Percentiles rank a stretch among this genome's conserved stretches.
Conservation (phyloP, 2,888 invertebrate species). For the Dioctria rufipes region DNA sequence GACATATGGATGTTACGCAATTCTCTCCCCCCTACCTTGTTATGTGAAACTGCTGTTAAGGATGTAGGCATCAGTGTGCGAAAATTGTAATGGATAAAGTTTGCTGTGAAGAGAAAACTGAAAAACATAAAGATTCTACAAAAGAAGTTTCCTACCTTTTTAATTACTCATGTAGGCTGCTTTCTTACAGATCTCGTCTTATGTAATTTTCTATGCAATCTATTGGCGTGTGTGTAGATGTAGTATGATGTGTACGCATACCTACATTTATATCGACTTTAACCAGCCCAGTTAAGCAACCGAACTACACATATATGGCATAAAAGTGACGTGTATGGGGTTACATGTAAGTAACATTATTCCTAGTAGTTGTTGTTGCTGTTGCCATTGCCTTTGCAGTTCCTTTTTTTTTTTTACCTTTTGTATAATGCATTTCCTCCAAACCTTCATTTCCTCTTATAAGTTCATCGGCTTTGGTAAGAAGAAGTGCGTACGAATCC, state of each 20-base stretch:
- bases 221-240: not conserved
- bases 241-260: too few relatives aligned
- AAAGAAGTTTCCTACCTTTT: constrained; percentile 39
- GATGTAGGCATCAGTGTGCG: constrained; percentile 8
- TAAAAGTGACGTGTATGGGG: not conserved
- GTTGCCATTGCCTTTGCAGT: not conserved
- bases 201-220: constrained; percentile 10
- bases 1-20: constrained; percentile 32
- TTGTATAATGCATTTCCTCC: constrained; percentile 43
- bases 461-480: constrained; percentile 36
- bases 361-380: constrained; percentile 11
- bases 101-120: constrained; percentile 16
- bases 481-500: constrained; percentile 23
- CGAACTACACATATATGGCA: not conserved
- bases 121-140: constrained; percentile 38
- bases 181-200: constrained; percentile 34
- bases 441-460: constrained; percentile 35
- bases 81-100: constrained; percentile 38
- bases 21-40: not conserved
- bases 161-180: constrained; percentile 34
- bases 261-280: too few relatives aligned
- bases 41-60: not conserved
- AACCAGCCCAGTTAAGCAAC: not conserved
- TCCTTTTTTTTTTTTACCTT: constrained; percentile 18
- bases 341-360: constrained; percentile 27